Evolutionary conservation across 1,140 invertebrate species (phyloP), one percentile per base, ranked within the genome.

Genomic region (Hycleus cichorii): DNA sequence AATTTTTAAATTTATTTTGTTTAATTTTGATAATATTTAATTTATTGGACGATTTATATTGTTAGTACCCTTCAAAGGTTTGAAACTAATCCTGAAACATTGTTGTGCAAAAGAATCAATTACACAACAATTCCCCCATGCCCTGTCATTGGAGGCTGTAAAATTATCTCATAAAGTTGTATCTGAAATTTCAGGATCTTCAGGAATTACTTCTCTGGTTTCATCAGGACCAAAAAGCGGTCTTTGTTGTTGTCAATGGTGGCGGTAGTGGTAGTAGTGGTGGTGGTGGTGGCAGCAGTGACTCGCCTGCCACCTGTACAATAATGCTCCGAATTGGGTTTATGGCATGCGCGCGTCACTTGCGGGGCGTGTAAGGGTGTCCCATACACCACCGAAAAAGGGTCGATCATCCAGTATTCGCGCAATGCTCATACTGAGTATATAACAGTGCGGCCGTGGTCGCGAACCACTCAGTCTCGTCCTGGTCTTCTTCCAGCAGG

Each of bases 381-480:
- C 54, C 51, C 49, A 49, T 18, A 18, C 49, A 42, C 57, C 50
- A 51, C 4, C 9, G 57, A 39, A 25, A 60, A 58, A 65, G 66
- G 69, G 67, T 69, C 67, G 69, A 69, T 69, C 62, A 59, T 59
- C 58, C 59, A 72, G 65, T 69, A 60, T 62, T 61, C 66, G 70
- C 70, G 69, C 68, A 69, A 70, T 70, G 67, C 57, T 64, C 63
- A 63, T 50, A 25, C 52, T 53, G 69, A 60, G 58, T 69, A 71
- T 72, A 72, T 70, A 72, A 69, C 67, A 47, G 65, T 59, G 62
- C 42, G 51, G 53, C 58, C 59, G 59, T 59, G 48, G 46, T 49
- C 65, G 69, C 64, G 47, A 24, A 57, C 63, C 66, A 60, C 64
- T 62, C 62, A 64, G 63, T 68, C 51, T 52, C 60, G 63, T 56